These are phyloP conservation scores for Sprattus sprattus DNA, from an alignment of 2,113 vertebrate species.

Conservation along the genomic window DNA sequence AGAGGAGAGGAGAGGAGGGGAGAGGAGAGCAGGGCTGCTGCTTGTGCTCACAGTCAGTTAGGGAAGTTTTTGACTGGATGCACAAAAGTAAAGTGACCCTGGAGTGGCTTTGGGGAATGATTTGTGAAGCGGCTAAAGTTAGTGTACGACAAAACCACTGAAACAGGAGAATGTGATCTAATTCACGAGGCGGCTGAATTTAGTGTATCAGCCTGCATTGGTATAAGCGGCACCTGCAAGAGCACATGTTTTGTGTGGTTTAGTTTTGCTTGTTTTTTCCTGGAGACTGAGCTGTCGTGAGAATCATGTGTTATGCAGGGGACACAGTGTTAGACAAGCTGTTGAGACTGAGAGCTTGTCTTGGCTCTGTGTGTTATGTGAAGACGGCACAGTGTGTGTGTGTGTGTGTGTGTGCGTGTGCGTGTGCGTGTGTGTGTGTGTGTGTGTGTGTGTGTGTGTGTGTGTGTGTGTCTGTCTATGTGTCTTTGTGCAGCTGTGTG, in stretches of 20 bases:
- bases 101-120: too few species aligned
- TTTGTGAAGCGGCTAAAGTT: too few species aligned
- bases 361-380: background rate
- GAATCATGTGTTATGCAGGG: background rate
- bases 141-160: background rate
- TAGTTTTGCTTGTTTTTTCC: background rate
- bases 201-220: too few species aligned
- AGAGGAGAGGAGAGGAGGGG: constrained; percentile 1
- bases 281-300: background rate
- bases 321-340: background rate
- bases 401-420: too few species aligned
- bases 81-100: background rate
- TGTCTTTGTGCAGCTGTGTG: background rate
- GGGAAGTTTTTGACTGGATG: background rate
- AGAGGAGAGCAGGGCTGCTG: background rate
- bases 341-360: background rate
- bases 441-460: too few species aligned
- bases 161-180: background rate
- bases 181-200: too few species aligned
- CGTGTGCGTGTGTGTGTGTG: background rate
- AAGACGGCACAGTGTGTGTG: background rate
- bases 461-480: background rate
- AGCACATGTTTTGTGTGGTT: background rate
- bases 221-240: too few species aligned
- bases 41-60: background rate